Evolutionary conservation across 1,140 invertebrate genomes (phyloP).

Genomic region (Drosophila chauvacae): DNA sequence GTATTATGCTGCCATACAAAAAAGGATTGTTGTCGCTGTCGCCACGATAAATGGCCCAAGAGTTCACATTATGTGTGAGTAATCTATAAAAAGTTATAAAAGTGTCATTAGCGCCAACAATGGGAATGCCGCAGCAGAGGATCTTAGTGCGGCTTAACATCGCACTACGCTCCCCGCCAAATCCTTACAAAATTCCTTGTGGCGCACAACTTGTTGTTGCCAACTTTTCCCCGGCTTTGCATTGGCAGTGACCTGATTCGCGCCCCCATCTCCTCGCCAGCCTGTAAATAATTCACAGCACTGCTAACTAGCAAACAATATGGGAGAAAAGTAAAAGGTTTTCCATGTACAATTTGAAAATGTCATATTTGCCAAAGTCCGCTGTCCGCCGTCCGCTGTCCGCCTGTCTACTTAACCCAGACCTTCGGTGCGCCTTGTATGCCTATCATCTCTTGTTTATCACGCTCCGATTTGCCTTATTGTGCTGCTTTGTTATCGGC

Average conservation of each 20-base stretch:
- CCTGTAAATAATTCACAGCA: slow-evolving; percentile 26
- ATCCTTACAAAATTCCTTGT: slow-evolving; percentile 56
- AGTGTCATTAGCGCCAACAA: slow-evolving; percentile 81
- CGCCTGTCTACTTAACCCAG: slow-evolving; percentile 3
- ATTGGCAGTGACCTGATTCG: slow-evolving; percentile 34
- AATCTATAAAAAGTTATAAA: slow-evolving; percentile 84
- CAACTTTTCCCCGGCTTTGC: slow-evolving; percentile 28
- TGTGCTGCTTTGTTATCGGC: slow-evolving; percentile 18
- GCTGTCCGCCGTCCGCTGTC: neutral
- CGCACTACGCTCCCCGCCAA: slow-evolving; percentile 26
- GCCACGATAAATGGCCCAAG: slow-evolving; percentile 72
- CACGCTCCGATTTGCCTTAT: slow-evolving; percentile 26
- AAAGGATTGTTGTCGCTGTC: slow-evolving; percentile 74
- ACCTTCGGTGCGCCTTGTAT: slow-evolving; percentile 23
- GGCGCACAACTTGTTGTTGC: slow-evolving; percentile 25
- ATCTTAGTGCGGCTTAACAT: slow-evolving; percentile 31
- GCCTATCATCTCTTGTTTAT: slow-evolving; percentile 49
- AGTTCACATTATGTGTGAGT: slow-evolving; percentile 77
- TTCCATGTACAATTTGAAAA: slow-evolving; percentile 51
- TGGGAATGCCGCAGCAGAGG: slow-evolving; percentile 43
- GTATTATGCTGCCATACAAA: slow-evolving; percentile 53
- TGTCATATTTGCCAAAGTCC: slow-evolving; percentile 27
- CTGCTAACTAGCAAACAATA: slow-evolving; percentile 51
- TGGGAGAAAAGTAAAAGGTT: slow-evolving; percentile 51
- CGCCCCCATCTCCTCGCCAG: neutral